Evolutionary conservation across 2,888 invertebrate genomes (phyloP), one percentile per base, ranked within the genome.

Genomic region (Lepidocyrtinus sp.): DNA sequence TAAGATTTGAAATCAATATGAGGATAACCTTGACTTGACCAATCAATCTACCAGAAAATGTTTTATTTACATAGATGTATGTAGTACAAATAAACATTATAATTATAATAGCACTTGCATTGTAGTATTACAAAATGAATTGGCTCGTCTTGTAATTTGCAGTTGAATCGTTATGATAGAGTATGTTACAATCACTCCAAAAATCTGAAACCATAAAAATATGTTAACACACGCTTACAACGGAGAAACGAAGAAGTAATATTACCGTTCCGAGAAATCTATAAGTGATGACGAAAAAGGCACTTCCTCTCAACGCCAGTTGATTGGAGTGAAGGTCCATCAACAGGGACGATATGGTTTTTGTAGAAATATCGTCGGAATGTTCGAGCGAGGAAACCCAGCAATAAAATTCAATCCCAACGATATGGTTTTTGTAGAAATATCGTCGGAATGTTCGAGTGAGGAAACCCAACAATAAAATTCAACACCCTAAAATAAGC

Each of bases 241-340:
- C 3, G 50, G 2, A 46, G 9, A 45, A 50, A 55, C 15, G 2
- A 70, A 45, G 1, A 45, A 19, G 21, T 74, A 45, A 1, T 24
- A 46, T 17, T 81, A 82, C 82, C 24, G 83, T 83, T 75, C 83
- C 83, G 0, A 83, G 27, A 81, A 83, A 83, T 50, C 83, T 55
- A 24, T 70, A 83, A 1, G 83, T 81, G 25, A 83, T 79, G 0
- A 81, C 74, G 55, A 83, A 83, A 64, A 83, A 83, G 12, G 78
- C 75, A 24, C 62, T 71, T 17, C 83, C 83, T 17, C 79, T 83
- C 22, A 83, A 46, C 17, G 81, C 81, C 46, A 83, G 79, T 36
- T 83, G 81, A 50, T 83, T 81, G 1, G 81, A 79, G 24, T 83
- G 74, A 3, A 83, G 45, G 22, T 83, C 83, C 22, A 83, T 59